These are phyloP conservation scores for Nowickia ferox DNA, from an alignment of 2,888 invertebrate species.

Conservation along the genomic window DNA sequence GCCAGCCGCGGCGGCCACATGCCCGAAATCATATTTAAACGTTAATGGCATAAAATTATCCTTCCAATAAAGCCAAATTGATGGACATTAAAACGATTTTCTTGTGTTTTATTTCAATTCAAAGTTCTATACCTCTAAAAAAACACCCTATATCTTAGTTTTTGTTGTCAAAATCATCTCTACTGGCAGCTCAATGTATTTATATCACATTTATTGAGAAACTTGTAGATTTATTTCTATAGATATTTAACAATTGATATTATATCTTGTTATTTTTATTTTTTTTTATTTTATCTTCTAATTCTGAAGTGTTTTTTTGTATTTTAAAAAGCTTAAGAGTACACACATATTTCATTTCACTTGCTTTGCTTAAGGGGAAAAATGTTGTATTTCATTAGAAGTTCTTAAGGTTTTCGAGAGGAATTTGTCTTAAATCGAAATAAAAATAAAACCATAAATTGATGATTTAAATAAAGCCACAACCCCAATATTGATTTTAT, in stretches of 20 bases:
- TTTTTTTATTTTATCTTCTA: neutral
- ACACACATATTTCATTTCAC: neutral
- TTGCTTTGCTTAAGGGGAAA: neutral
- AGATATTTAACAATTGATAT: constrained; percentile 50
- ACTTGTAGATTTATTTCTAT: constrained; percentile 64
- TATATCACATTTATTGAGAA: constrained; percentile 56
- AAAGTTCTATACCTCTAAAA: no score
- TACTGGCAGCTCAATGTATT: constrained; percentile 37
- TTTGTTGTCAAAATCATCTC: constrained; percentile 36
- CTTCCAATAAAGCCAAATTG: no score
- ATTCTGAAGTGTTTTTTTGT: constrained; percentile 38
- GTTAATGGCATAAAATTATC: no score
- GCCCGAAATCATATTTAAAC: no score
- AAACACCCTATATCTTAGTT: no score
- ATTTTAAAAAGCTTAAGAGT: constrained; percentile 25
- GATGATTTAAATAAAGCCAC: constrained; percentile 58
- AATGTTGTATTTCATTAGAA: constrained; percentile 36
- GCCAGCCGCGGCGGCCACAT: no score
- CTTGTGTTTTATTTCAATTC: no score
- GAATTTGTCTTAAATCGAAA: constrained; percentile 34
- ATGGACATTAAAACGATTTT: no score
- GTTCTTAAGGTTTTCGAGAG: constrained; percentile 17
- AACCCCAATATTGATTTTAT: constrained; percentile 1
- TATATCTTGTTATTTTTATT: constrained; percentile 6
- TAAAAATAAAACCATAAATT: constrained; percentile 52